Base-by-base conservation (phyloP, 1,140 invertebrate genomes). In the Telenomus remus region DNA sequence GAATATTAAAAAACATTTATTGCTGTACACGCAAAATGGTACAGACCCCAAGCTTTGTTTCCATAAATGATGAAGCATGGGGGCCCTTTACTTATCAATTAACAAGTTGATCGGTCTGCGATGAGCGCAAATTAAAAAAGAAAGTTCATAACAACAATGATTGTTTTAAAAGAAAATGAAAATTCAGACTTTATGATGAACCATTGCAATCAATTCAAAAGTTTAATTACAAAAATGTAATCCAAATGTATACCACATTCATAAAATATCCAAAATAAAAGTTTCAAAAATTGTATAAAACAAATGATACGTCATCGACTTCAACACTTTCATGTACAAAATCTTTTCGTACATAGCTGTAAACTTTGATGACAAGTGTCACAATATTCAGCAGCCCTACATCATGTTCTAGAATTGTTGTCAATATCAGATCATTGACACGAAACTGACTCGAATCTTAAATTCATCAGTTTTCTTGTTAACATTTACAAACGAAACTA, bases 21-120 rank as follows among this genome's bases (percentile, higher is more conserved):
- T 61, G 48, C 57, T 61, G 48, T 61, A 61, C 57, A 61, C 37
- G 48, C 39, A 61, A 61, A 61, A 61, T 61, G 43, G 51, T 61
- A 61, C 16, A 61, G 47, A 47, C 37, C 19, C n/a, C 13, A 50
- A 48, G 27, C 39, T 10, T 42, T 49, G 34, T 61, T 61, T 43
- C 34, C 15, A 19, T 12, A 39, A 50, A 34, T 47, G 51, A 37
- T 34, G 47, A 10, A 11, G 37, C 3, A 39, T n/a, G n/a, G n/a
- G n/a, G n/a, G 9, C 37, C 15, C 33, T 51, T 50, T 1, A 43
- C 33, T 34, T 50, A 11, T 42, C n/a, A 42, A 60, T 50, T 42
- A 49, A 60, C 47, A 50, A 59, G 19, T 27, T 27, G 19, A 27
- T 27, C 19, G 19, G 19, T 27, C 19, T 27, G n/a, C n/a, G 19